A percentile compares a stretch with the other conserved stretches of the same genome.
Evolutionary conservation across 1,140 invertebrate species (phyloP).

Genomic region (Drosophila carrolli): DNA sequence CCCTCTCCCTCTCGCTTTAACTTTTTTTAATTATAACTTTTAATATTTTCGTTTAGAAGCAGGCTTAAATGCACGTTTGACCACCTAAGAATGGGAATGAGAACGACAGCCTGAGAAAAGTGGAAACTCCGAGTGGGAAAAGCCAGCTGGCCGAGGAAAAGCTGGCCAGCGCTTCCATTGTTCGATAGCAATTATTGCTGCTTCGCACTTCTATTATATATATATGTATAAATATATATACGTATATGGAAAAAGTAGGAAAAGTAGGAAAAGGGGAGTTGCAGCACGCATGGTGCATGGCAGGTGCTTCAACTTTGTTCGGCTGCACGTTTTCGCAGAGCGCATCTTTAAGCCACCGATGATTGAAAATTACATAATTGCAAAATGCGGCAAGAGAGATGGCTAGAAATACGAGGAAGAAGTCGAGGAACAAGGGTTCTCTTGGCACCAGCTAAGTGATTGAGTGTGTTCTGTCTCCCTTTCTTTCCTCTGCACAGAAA

Average conservation of each 20-base stretch:
- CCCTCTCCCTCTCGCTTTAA: no score
- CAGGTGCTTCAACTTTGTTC: conserved; percentile 71
- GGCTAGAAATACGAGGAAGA: background rate
- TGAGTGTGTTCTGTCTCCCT: conserved; percentile 17
- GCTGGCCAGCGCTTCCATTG: conserved; percentile 50
- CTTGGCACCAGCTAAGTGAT: conserved; percentile 37
- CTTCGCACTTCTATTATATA: conserved; percentile 72
- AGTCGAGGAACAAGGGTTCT: conserved; percentile 10
- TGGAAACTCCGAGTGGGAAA: conserved; percentile 13
- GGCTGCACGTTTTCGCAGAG: conserved; percentile 54
- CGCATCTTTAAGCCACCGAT: conserved; percentile 72
- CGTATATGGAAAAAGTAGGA: background rate
- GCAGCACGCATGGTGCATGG: conserved; percentile 35
- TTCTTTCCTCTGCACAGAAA: background rate
- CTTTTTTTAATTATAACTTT: conserved; percentile 76
- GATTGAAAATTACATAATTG: conserved; percentile 83
- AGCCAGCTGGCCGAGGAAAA: conserved; percentile 35
- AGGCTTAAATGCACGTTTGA: conserved; percentile 11
- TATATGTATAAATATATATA: conserved; percentile 4
- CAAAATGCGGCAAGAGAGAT: conserved; percentile 40
- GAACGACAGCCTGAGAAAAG: conserved; percentile 30
- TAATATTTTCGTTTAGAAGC: conserved; percentile 63
- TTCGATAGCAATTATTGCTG: conserved; percentile 76
- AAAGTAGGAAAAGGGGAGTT: conserved; percentile 11
- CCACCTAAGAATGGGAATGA: conserved; percentile 25